Percentiles rank a stretch among this genome's conserved stretches.
These are phyloP conservation scores for Caenorhabditis becei DNA, from an alignment of 2,888 invertebrate genomes.

Conservation along the genomic window DNA sequence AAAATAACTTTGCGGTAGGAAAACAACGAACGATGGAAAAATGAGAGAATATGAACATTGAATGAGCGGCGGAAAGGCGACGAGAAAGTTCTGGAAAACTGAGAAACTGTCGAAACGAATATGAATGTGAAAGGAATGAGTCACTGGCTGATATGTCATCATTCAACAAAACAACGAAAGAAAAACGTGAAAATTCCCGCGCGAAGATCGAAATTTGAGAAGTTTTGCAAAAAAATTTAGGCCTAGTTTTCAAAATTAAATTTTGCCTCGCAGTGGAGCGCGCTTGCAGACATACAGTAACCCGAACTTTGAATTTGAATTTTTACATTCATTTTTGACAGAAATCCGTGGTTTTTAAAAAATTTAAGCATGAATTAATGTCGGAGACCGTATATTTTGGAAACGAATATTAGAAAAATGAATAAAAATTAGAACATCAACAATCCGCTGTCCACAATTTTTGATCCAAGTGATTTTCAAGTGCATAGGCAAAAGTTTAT, in stretches of 20 bases:
- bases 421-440: no score
- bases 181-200: neutral
- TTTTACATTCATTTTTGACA: neutral
- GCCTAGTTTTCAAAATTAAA: neutral
- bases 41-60: no score
- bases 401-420: no score
- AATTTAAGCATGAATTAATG: no score
- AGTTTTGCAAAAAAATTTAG: neutral
- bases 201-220: conserved; percentile 5
- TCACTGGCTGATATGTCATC: neutral
- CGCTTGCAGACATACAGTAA: neutral
- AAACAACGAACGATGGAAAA: neutral
- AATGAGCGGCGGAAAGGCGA: neutral
- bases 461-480: no score
- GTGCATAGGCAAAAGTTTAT: no score
- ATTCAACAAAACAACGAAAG: conserved; percentile 9
- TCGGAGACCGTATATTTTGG: no score
- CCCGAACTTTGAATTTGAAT: neutral
- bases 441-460: no score
- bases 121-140: conserved; percentile 1
- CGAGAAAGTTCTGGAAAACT: neutral
- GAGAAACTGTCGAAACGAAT: neutral
- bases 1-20: neutral
- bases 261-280: neutral
- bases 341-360: no score